A percentile compares a stretch with the other conserved stretches of the same genome.
phyloP scores from a whole-genome alignment of 2,113 vertebrate species.

The Anarhynchus alexandrinus region DNA sequence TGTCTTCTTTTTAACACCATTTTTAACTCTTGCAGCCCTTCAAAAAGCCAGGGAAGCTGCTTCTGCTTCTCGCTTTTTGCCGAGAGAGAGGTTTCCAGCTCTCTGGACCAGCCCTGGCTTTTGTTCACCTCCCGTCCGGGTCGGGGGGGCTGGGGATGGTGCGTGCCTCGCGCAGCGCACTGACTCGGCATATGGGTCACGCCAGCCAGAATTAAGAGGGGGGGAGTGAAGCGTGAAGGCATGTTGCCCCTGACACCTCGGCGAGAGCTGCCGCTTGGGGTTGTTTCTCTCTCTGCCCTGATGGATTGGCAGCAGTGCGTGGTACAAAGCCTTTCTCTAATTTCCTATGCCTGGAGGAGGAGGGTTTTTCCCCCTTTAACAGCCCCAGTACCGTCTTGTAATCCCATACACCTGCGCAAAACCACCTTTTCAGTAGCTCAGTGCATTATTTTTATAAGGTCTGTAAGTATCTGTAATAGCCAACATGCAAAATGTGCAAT shows the following conservation, averaged over 20 bases:
- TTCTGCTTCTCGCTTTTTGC: neutral
- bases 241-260: neutral
- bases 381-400: neutral
- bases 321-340: neutral
- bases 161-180: neutral
- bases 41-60: neutral
- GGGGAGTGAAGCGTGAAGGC: neutral
- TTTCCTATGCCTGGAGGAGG: neutral
- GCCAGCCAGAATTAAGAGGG: neutral
- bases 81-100: neutral
- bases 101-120: neutral
- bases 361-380: neutral
- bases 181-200: neutral
- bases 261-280: neutral
- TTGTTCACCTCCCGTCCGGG: neutral
- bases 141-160: fast-evolving
- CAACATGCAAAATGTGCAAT: neutral
- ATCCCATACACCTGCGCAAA: neutral
- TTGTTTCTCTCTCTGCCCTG: neutral
- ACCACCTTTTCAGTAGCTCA: neutral
- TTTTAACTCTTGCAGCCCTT: neutral
- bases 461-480: conserved; percentile 25
- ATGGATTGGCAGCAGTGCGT: neutral
- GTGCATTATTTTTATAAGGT: conserved; percentile 9
- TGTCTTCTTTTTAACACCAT: neutral